Percentiles rank a stretch among this genome's conserved stretches.
Conservation (phyloP, 2,113 vertebrate genomes). For the Isurus oxyrinchus region DNA sequence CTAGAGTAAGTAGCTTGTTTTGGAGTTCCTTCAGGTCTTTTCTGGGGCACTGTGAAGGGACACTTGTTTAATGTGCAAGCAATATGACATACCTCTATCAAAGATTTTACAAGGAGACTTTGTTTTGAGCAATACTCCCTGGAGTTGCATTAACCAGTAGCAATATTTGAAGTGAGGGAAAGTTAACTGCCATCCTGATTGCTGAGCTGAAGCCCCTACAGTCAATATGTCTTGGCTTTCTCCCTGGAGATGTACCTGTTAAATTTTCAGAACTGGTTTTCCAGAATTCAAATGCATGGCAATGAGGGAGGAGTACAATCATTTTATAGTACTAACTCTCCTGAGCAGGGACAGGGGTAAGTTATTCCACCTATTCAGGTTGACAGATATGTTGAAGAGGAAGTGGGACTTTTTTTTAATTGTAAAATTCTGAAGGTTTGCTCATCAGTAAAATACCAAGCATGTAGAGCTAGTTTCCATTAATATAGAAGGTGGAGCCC, state of each 20-base stretch:
- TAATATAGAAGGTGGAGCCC: not conserved
- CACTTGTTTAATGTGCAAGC: slow-evolving; percentile 19
- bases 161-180: not conserved
- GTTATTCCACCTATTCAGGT: not conserved
- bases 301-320: not conserved
- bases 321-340: not conserved
- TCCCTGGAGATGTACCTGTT: not conserved
- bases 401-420: not conserved
- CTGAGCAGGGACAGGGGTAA: not conserved
- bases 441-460: not conserved
- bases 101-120: not conserved
- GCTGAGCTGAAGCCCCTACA: not conserved
- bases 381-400: not conserved
- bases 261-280: slow-evolving; percentile 1
- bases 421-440: not conserved
- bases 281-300: not conserved
- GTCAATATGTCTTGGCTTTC: not conserved
- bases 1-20: not conserved
- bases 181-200: not conserved
- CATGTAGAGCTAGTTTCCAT: not conserved
- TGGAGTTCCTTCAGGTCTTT: not conserved
- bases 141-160: not conserved
- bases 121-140: not conserved
- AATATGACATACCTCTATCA: not conserved
- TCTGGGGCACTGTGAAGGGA: not conserved